These are phyloP conservation scores for Bostrychus sinensis DNA, from an alignment of 2,113 vertebrate species.

Conservation along the genomic window DNA sequence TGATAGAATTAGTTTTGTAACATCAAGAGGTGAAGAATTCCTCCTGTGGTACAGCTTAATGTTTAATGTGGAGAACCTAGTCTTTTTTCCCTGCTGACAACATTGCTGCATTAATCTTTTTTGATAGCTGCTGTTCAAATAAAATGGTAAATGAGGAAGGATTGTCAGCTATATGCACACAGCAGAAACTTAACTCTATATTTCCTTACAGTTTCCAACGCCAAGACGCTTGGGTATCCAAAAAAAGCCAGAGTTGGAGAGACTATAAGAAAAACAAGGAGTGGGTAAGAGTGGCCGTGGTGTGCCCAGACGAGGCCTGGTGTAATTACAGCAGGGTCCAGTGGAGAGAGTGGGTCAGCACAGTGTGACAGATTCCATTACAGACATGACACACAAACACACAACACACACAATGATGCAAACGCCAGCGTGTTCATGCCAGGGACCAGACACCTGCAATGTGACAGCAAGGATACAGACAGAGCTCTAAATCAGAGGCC, in stretches of 20 bases:
- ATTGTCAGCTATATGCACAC: constrained; percentile 41
- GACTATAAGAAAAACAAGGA: constrained; percentile 74
- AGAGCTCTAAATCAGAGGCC: background rate
- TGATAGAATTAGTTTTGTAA: constrained; percentile 27
- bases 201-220: constrained; percentile 76
- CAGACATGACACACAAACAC: constrained; percentile 75
- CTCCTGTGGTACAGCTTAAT: constrained; percentile 37
- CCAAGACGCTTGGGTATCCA: constrained; percentile 80
- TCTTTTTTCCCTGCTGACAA: constrained; percentile 12
- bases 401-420: constrained; percentile 65
- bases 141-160: constrained; percentile 5
- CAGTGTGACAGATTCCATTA: constrained; percentile 88
- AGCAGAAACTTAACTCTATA: constrained; percentile 71
- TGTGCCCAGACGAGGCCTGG: constrained; percentile 80
- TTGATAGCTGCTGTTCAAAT: constrained; percentile 6
- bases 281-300: constrained; percentile 81
- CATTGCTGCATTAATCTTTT: constrained; percentile 20
- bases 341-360: constrained; percentile 84
- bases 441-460: constrained; percentile 2
- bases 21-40: constrained; percentile 25
- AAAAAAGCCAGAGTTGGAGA: constrained; percentile 80
- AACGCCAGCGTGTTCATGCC: constrained; percentile 20
- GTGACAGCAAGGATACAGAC: background rate
- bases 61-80: constrained; percentile 43
- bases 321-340: constrained; percentile 89